phyloP scores from a whole-genome alignment of 2,113 vertebrate genomes.

The Euleptes europaea region DNA sequence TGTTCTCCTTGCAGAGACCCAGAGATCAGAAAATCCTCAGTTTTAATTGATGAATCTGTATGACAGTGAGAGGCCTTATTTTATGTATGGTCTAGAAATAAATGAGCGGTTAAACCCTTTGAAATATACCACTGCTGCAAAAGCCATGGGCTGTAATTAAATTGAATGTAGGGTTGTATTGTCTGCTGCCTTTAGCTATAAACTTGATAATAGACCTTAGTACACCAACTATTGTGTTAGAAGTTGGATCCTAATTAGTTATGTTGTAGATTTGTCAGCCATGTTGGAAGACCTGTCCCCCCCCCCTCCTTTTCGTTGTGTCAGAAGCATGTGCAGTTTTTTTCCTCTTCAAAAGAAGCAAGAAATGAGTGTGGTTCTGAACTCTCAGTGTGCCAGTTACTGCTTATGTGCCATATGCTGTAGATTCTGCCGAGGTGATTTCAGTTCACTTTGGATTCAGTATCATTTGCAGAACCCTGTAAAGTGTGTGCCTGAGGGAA shows the following conservation, averaged over 20 bases:
- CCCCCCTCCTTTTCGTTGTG: constrained; percentile 39
- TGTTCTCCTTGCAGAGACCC: constrained; percentile 57
- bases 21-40: constrained; percentile 64
- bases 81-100: constrained; percentile 62
- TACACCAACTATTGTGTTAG: constrained; percentile 48
- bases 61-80: constrained; percentile 63
- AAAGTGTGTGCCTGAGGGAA: background rate
- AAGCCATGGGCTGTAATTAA: constrained; percentile 71
- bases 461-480: constrained; percentile 1
- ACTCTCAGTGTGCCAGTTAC: constrained; percentile 4
- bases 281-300: constrained; percentile 56
- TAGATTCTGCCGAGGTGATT: constrained; percentile 7
- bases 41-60: constrained; percentile 61
- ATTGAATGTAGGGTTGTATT: constrained; percentile 59
- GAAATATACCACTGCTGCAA: constrained; percentile 59
- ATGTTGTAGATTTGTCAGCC: constrained; percentile 61
- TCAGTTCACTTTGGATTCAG: constrained; percentile 18
- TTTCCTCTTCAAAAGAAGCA: constrained; percentile 28
- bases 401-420: constrained; percentile 11
- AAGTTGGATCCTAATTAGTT: constrained; percentile 61
- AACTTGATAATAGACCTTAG: constrained; percentile 56
- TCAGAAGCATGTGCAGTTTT: constrained; percentile 36
- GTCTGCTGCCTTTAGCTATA: constrained; percentile 53
- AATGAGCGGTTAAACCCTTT: constrained; percentile 62
- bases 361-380: constrained; percentile 8